Conservation (phyloP, 2,888 invertebrate species). For the Melitaea athalia region DNA sequence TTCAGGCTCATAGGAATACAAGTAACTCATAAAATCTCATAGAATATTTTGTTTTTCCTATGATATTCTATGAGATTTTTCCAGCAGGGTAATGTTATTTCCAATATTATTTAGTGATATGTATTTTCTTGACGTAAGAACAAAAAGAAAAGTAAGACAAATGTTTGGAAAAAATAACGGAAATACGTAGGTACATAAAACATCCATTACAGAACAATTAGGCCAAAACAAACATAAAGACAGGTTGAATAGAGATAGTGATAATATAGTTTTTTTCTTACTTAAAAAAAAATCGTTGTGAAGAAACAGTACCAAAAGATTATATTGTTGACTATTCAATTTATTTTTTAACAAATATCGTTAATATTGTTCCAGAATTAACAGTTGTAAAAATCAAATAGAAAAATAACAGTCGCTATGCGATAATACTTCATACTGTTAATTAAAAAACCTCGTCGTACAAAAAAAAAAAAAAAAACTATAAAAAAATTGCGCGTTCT, state of each 20-base stretch:
- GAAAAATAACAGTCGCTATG: slow-evolving; percentile 11
- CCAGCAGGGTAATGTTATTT: no score
- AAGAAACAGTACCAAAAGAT: no score
- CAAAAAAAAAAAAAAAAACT: slow-evolving; percentile 21
- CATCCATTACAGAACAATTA: not conserved
- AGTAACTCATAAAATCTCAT: no score
- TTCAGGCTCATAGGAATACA: no score
- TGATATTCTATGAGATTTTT: no score
- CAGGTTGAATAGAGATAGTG: not conserved
- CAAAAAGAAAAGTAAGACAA: slow-evolving; percentile 1
- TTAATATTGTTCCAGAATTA: slow-evolving; percentile 6
- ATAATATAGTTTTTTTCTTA: no score
- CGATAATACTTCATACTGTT: slow-evolving; percentile 14
- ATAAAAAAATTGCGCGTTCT: slow-evolving; percentile 43
- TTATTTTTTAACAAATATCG: not conserved
- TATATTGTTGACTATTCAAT: no score
- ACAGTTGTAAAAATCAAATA: slow-evolving; percentile 4
- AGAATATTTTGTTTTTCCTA: no score
- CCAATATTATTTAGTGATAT: not conserved
- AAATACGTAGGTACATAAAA: not conserved
- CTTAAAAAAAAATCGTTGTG: no score
- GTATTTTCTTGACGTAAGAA: not conserved
- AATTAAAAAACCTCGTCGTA: slow-evolving; percentile 28
- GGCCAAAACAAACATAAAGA: not conserved
- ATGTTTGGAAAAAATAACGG: not conserved